Base-by-base conservation (phyloP, 2,888 invertebrate genomes). In the Lithophane socia region DNA sequence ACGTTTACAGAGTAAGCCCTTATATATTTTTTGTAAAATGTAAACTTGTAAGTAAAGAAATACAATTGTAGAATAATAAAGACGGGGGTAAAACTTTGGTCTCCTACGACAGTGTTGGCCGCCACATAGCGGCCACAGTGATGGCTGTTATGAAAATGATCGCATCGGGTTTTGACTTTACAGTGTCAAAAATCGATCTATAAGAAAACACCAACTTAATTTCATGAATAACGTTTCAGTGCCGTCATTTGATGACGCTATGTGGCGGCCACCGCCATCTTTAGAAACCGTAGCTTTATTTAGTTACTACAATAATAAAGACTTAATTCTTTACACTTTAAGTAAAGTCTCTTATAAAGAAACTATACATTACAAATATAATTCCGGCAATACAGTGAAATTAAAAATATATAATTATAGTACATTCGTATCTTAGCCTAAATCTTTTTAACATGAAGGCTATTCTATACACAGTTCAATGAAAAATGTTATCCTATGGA, bases 311-410 rank as follows among this genome's bases (percentile, higher is more conserved):
- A 58, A 49, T n/a, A 54, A 21, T 16, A 71, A 21, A 64, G 0
- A 63, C 18, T 21, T 10, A 61, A 66, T 47, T 56, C 18, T 67
- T 54, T 12, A 56, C 61, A 60, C 12, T 60, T 18, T 42, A 49
- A 24, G 66, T 69, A 64, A 73, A 70, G 71, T 85, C 18, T 86
- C 76, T 77, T 73, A 82, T 70, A 75, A 83, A 88, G 88, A 90
- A 91, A 91, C 90, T 85, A 87, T 91, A 91, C 89, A 64, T 88
- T 87, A 91, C 82, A 80, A 73, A 80, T 77, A 84, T 80, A 82
- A 90, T 87, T 84, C 76, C 90, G 88, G 89, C 88, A 88, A 87
- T 72, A 78, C 2, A 75, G 64, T 78, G 60, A 87, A 84, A 83
- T 76, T 73, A 75, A 83, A 54, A 78, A 78, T 80, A 75, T 75